Conservation (phyloP, 2,888 invertebrate genomes). For the Eutolmus rufibarbis region DNA sequence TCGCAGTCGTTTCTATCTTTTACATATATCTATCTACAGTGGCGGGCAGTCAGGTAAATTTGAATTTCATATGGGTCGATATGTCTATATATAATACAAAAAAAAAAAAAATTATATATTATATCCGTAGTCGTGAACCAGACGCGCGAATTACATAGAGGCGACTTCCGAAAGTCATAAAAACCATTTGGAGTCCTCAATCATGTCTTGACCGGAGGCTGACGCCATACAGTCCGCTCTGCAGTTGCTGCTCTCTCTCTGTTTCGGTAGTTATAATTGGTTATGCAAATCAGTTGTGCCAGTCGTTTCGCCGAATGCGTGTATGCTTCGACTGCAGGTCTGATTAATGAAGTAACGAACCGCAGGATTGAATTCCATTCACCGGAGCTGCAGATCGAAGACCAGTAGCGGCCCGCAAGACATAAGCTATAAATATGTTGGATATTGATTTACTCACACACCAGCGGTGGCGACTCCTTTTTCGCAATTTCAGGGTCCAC, state of each 20-base stretch:
- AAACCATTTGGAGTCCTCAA: constrained; percentile 31
- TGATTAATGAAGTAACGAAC: constrained; percentile 38
- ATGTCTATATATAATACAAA: no score
- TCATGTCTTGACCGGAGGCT: constrained; percentile 32
- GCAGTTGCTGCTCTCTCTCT: background rate
- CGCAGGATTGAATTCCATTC: constrained; percentile 16
- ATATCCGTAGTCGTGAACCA: background rate
- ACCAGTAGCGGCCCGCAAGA: constrained; percentile 40
- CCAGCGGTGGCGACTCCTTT: background rate
- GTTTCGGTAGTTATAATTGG: constrained; percentile 42
- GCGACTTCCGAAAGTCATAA: background rate
- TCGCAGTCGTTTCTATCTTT: background rate
- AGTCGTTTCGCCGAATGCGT: constrained; percentile 6
- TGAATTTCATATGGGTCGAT: background rate
- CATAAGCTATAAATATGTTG: constrained; percentile 43
- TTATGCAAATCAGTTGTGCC: constrained; percentile 44
- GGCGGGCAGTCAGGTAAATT: background rate
- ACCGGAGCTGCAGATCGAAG: background rate
- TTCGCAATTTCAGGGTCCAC: background rate
- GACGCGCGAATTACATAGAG: background rate
- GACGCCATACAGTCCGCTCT: constrained; percentile 24
- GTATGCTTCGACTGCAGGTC: background rate
- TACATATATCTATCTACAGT: background rate
- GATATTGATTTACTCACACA: constrained; percentile 37
- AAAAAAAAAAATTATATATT: background rate